Conservation (phyloP, 2,113 vertebrate species). For the Platichthys flesus region DNA sequence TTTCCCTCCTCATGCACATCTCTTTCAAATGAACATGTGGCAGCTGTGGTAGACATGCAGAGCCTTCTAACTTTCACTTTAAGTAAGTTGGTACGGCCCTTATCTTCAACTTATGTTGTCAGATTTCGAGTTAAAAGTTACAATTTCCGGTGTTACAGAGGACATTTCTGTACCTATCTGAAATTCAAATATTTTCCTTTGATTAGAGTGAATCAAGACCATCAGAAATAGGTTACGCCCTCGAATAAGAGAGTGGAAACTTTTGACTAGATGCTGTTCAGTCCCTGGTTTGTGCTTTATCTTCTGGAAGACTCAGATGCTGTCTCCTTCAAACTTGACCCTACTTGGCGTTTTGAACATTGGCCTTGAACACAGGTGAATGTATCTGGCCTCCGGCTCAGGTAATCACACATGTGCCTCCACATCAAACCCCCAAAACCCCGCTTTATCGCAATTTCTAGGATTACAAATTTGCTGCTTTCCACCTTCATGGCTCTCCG, state of each 20-base stretch:
- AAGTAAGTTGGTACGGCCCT: not conserved
- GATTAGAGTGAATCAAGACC: not conserved
- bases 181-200: not conserved
- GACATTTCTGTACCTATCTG: not conserved
- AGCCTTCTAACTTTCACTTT: not conserved
- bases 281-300: not conserved
- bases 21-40: not conserved
- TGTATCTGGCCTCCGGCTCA: not conserved
- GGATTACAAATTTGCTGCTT: conserved; percentile 52
- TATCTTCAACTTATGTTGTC: not conserved
- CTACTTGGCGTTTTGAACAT: not conserved
- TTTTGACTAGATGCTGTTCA: not conserved
- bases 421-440: conserved; percentile 13
- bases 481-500: conserved; percentile 40
- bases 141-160: too few species aligned
- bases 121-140: too few species aligned
- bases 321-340: conserved; percentile 1
- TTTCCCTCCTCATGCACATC: not conserved
- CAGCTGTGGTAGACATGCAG: not conserved
- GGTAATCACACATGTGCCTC: not conserved
- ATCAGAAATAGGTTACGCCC: not conserved
- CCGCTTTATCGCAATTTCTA: conserved; percentile 9
- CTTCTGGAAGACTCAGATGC: not conserved
- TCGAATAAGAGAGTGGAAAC: not conserved
- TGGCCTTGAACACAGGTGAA: not conserved